Percentiles rank a stretch among this genome's conserved stretches.
phyloP scores from a whole-genome alignment of 2,797 vertebrate species.

The Ptychobarbus kaznakovi region DNA sequence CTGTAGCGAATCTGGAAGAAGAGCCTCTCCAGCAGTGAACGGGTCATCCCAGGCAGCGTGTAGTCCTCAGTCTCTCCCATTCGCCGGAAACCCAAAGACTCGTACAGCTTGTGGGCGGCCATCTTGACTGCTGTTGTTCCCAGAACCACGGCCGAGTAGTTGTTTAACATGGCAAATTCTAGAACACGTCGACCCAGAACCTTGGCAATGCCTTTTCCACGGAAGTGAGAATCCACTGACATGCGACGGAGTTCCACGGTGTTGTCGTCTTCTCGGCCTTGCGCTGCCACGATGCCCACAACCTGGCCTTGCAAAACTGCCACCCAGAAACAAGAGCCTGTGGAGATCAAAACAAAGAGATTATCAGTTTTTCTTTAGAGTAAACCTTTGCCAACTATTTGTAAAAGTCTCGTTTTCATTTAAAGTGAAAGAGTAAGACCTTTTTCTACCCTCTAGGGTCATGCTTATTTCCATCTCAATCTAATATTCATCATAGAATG shows the following conservation, averaged over 20 bases:
- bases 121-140: constrained; percentile 97
- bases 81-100: constrained; percentile 96
- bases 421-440: not conserved
- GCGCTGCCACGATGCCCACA: constrained; percentile 94
- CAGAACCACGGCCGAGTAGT: constrained; percentile 93
- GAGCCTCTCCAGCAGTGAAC: constrained; percentile 91
- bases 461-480: not conserved
- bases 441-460: not conserved
- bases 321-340: constrained; percentile 99
- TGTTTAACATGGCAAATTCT: constrained; percentile 95
- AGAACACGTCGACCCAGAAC: constrained; percentile 93
- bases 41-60: constrained; percentile 92
- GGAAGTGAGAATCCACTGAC: constrained; percentile 96
- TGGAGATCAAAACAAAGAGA: constrained; percentile 38
- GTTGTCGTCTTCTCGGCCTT: constrained; percentile 93
- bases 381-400: not conserved
- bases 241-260: constrained; percentile 94
- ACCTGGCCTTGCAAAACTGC: constrained; percentile 92
- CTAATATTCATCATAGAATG: not conserved
- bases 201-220: constrained; percentile 97
- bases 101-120: constrained; percentile 98
- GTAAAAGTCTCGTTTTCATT: not conserved
- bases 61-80: constrained; percentile 89
- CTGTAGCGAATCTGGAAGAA: constrained; percentile 99
- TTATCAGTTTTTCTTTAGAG: not conserved